phyloP scores from a whole-genome alignment of 2,113 vertebrate genomes.

The Camarhynchus parvulus region DNA sequence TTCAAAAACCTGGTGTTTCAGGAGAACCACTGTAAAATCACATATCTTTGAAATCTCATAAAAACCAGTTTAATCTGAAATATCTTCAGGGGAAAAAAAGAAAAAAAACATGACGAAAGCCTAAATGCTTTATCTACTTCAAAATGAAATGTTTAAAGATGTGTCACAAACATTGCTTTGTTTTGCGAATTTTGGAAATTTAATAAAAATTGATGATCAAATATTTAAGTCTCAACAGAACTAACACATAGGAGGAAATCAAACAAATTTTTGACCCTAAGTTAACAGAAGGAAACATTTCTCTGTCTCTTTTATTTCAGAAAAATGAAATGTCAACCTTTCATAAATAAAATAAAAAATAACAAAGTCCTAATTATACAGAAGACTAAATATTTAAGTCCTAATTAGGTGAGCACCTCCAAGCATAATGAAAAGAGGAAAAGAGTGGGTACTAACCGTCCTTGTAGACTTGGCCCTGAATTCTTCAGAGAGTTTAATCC shows the following conservation, averaged over 20 bases:
- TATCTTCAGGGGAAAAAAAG: rapidly evolving
- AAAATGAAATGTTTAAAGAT: neutral
- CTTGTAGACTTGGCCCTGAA: neutral
- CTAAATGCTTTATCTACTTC: neutral
- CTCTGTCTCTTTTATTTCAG: neutral
- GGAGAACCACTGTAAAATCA: neutral
- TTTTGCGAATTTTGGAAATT: neutral
- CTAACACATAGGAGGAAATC: neutral
- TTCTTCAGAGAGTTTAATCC: conserved; percentile 15
- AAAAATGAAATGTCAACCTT: neutral
- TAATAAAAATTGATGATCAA: neutral
- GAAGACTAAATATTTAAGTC: neutral
- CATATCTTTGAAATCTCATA: neutral
- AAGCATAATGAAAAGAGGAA: neutral
- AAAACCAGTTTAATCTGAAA: neutral
- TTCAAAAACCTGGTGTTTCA: neutral
- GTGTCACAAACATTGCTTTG: neutral
- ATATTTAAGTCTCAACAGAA: neutral
- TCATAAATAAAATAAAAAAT: neutral
- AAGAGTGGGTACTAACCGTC: neutral
- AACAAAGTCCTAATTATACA: neutral
- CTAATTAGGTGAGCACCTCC: neutral
- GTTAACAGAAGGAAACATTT: neutral
- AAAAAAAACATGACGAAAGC: neutral
- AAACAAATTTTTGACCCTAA: neutral